Percentiles rank a stretch among this genome's conserved stretches.
Evolutionary conservation across 2,113 vertebrate genomes (phyloP).

Genomic region (Cygnus buccinator): DNA sequence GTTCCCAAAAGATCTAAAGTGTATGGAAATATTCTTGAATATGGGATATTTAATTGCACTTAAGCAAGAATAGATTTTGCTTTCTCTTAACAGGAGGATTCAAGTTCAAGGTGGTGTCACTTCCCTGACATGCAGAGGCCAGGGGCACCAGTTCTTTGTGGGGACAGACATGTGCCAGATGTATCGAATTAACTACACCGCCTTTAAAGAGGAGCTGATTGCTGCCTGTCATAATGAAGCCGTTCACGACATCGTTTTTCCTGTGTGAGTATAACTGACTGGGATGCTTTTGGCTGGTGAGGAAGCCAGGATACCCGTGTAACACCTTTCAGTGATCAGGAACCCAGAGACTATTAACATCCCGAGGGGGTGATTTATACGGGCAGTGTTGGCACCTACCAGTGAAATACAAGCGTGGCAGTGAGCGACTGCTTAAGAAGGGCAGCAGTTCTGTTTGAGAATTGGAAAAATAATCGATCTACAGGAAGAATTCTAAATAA

Average conservation of each 20-base stretch:
- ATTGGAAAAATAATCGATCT: background rate
- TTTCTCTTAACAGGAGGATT: conserved; percentile 75
- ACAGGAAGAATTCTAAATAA: background rate
- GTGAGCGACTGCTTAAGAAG: background rate
- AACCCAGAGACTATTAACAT: background rate
- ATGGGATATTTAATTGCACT: background rate
- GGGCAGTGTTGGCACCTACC: background rate
- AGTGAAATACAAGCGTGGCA: background rate
- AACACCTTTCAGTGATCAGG: background rate
- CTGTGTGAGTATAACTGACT: conserved; percentile 78
- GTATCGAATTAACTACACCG: conserved; percentile 74
- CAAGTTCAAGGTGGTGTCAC: conserved; percentile 85
- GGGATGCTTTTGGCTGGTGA: background rate
- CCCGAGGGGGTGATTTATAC: background rate
- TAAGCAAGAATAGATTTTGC: background rate
- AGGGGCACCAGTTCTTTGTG: conserved; percentile 84
- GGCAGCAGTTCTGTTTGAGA: background rate
- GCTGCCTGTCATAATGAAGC: conserved; percentile 81
- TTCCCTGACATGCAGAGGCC: conserved; percentile 81
- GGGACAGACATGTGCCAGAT: conserved; percentile 86
- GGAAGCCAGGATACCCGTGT: background rate
- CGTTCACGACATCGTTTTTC: conserved; percentile 81
- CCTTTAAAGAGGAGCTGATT: conserved; percentile 86
- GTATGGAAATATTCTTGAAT: background rate
- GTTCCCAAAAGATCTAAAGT: background rate